Evolutionary conservation across 2,888 invertebrate genomes (phyloP), one percentile per base, ranked within the genome.

Genomic region (Dusona sp.): DNA sequence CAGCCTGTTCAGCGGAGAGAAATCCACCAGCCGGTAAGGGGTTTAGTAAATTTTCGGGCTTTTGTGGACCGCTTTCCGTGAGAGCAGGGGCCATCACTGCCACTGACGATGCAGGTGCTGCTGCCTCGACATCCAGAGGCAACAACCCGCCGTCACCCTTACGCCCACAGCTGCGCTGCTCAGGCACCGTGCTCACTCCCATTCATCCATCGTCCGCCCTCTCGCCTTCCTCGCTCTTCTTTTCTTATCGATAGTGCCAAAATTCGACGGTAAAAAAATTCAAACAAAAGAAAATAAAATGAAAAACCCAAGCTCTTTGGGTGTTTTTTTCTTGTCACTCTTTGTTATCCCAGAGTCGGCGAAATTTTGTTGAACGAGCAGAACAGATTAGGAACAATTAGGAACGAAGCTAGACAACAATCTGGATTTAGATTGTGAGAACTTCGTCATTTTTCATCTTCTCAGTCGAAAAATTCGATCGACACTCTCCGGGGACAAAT

Each of bases 11-110:
- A 88, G 93, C 91, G 88, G 94, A 92, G 79, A 94, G 92, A 89
- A 94, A 94, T 89, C 94, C 94, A 88, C 93, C 90, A 88, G 92
- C 90, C 90, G 94, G 93, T 89, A 94, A 91, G 84, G 93, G 91
- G 86, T 92, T 90, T 89, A 93, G 91, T 90, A 94, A 92, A 90
- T 93, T 93, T 92, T 94, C 93, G 92, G 93, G 94, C 92, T 94
- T 93, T 92, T 94, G 94, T 92, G 94, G 93, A 94, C 93, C 94
- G 90, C 96, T 96, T 95, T 98, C 97, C 94, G 98, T 97, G 95
- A 98, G 96, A 96, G 98, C 98, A 95, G 98, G 98, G 96, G 98
- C 98, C 98, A 98, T 98, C 96, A 97, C 96, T 97, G 96, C 95
- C 95, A 95, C 96, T 91, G 94, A 93, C 94, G 92, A 90, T 92